A percentile compares a stretch with the other conserved stretches of the same genome.
phyloP scores from a whole-genome alignment of 2,797 vertebrate genomes.

The Malurus splendens region DNA sequence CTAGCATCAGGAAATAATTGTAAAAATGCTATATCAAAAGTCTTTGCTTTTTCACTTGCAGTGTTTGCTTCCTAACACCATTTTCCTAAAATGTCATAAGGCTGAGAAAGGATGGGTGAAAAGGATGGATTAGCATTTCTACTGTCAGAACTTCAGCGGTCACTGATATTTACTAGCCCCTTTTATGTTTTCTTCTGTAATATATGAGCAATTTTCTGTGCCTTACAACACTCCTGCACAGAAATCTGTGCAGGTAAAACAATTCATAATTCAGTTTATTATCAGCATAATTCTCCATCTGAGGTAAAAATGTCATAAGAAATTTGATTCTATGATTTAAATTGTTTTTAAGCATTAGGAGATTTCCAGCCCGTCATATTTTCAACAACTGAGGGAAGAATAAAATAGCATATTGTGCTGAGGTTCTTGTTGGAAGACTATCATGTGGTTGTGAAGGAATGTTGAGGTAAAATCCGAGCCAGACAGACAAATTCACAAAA shows the following conservation, averaged over 20 bases:
- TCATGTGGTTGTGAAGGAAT: constrained; percentile 11
- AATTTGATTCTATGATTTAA: constrained; percentile 17
- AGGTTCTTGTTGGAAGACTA: background rate
- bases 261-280: constrained; percentile 1
- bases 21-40: background rate
- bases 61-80: background rate
- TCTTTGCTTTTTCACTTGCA: background rate
- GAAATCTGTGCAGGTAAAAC: background rate
- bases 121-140: background rate
- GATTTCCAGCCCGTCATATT: background rate
- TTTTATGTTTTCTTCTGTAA: constrained; percentile 21
- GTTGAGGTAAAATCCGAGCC: constrained; percentile 36
- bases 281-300: background rate
- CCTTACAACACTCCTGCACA: background rate
- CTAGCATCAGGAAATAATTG: constrained; percentile 20
- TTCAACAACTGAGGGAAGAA: background rate
- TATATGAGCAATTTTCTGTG: background rate
- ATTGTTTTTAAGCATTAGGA: background rate
- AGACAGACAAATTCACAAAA: constrained; percentile 13
- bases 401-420: background rate
- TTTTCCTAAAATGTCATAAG: background rate
- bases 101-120: background rate
- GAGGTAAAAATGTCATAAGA: background rate
- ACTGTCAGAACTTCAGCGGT: background rate
- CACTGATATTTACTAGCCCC: background rate